Evolutionary conservation across 2,888 invertebrate species (phyloP).

Genomic region (Allygus modestus): DNA sequence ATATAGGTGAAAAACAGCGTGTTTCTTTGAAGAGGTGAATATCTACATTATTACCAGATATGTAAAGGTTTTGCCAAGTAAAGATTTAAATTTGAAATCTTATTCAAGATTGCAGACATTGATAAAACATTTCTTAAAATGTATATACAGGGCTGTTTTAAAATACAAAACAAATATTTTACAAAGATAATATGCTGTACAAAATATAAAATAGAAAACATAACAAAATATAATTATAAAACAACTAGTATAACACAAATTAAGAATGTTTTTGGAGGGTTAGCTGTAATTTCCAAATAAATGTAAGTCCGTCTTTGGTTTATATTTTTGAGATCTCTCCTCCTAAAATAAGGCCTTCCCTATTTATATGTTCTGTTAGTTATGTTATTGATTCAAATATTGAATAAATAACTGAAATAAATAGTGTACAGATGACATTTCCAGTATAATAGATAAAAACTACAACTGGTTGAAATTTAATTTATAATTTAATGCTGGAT

Average conservation of each 20-base stretch:
- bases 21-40: not conserved
- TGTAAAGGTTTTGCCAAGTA: not conserved
- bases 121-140: not conserved
- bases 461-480: too few relatives aligned
- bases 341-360: conserved; percentile 8
- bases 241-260: not conserved
- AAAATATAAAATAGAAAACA: not conserved
- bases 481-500: too few relatives aligned
- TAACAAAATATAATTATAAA: conserved; percentile 26
- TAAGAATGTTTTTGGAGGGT: not conserved
- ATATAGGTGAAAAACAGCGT: not conserved
- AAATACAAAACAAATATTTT: conserved; percentile 12
- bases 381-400: too few relatives aligned
- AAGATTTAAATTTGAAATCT: not conserved
- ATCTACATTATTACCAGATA: not conserved
- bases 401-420: too few relatives aligned
- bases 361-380: not conserved
- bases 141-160: not conserved
- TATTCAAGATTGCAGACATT: not conserved
- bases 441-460: too few relatives aligned
- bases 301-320: conserved; percentile 30
- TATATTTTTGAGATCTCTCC: conserved; percentile 46
- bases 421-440: too few relatives aligned
- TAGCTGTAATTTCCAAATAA: conserved; percentile 28
- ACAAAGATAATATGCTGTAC: not conserved